Conservation (phyloP, 2,113 vertebrate species). For the Cynopterus brachyotis region DNA sequence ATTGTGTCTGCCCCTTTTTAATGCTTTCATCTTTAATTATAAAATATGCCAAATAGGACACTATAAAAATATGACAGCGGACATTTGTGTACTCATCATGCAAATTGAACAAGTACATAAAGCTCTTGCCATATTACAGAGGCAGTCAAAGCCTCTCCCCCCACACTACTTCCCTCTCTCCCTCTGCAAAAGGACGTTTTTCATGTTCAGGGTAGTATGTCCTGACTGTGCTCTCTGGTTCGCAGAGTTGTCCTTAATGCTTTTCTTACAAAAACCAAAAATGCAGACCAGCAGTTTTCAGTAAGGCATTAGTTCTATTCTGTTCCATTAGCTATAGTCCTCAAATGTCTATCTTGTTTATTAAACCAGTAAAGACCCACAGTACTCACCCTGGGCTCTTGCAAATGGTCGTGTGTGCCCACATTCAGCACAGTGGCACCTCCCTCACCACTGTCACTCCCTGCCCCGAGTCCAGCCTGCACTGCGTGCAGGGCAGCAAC, state of each 20-base stretch:
- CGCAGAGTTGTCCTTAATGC: neutral
- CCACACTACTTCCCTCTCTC: neutral
- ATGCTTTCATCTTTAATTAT: neutral
- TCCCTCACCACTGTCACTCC: too few relatives aligned
- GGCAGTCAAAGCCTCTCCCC: neutral
- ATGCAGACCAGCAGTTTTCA: neutral
- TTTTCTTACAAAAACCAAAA: neutral
- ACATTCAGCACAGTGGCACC: accelerated
- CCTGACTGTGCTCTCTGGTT: neutral
- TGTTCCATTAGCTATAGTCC: accelerated
- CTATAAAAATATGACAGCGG: neutral
- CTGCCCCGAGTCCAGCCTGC: neutral
- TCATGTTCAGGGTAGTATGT: too few relatives aligned
- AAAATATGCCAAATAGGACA: neutral
- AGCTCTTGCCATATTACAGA: too few relatives aligned
- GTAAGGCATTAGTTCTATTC: accelerated
- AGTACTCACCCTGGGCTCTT: neutral
- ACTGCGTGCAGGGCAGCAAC: accelerated
- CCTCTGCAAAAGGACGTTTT: neutral
- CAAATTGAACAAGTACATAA: neutral
- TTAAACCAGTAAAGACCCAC: too few relatives aligned
- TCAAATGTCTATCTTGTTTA: accelerated
- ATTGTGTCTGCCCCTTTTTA: neutral
- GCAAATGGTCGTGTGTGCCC: too few relatives aligned
- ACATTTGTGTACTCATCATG: neutral